Evolutionary conservation across 2,888 invertebrate genomes (phyloP), one percentile per base, ranked within the genome.

Genomic region (Abrostola tripartita): DNA sequence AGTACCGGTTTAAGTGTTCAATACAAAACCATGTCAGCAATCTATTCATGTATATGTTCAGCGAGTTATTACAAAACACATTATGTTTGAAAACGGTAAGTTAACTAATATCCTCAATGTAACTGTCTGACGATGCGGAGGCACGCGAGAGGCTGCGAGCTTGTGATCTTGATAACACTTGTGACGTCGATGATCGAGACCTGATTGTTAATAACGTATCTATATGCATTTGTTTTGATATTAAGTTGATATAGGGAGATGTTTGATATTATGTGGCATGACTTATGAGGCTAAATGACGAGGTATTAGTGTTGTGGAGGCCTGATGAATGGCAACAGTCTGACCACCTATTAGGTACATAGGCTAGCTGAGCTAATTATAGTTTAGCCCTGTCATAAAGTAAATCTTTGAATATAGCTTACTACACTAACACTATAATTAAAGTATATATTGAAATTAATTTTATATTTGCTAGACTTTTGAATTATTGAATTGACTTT

Each of bases 141-240:
- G 63, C 72, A 69, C 78, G 73, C 78, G 70, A 77, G 50, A 61
- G 52, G 54, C 49, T 54, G 58, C 58, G 58, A 69, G 69, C 56
- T 70, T 63, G 50, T 53, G 62, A 14, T 51, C n/a, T 51, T 36
- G 58, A 60, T 69, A 52, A 54, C 54, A 54, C 24, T 24, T 24
- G 24, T 37, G 37, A 50, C 49, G 11, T 37, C 5, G 9, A 41
- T 5, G 9, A 24, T 24, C 24, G 24, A 14, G 44, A 47, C 14
- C 8, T 14, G 8, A 5, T 44, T 14, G 14, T 14, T 7, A 44
- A 8, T 44, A 8, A 44, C 14, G 7, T 44, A 14, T 9, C 40
- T 9, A 14, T 44, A 8, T 14, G 12, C 8, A 8, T 44, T 47
- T 24, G 44, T 47, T 14, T 47, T 47, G 24, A 8, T 47, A n/a